Base-by-base conservation (phyloP, 2,797 vertebrate species). In the Staurois parvus region DNA sequence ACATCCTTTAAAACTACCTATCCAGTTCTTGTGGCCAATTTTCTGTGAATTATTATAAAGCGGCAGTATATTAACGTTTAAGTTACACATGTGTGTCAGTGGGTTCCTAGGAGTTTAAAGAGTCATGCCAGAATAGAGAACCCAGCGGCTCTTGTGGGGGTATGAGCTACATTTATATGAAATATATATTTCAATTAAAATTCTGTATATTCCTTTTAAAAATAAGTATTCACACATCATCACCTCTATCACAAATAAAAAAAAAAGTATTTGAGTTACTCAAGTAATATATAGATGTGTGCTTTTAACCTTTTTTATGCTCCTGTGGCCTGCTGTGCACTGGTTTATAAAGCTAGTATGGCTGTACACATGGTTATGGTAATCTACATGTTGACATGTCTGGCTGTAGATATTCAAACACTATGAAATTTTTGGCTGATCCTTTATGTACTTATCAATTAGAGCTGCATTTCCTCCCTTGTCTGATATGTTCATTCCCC, bases 381-480 rank as follows among this genome's bases (percentile, higher is more conserved):
- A 83, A 68, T 76, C 29, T 21, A 73, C 66, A 67, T 75, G 19
- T 28, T 56, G 72, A 83, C 30, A 69, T 77, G 66, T 84, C 73
- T 72, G 32, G 48, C 67, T 9, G 15, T 56, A 28, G 29, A 48
- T 52, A 83, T 30, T 42, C 24, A 76, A 76, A 66, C 24, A 66
- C 29, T 45, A 29, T 32, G 29, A 26, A 15, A 21, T 19, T 17
- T 66, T 74, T 9, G 15, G n/a, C 37, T 32, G 17, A 34, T 67
- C 24, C 59, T 79, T 48, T 79, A 17, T 59, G 73, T 26, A 19
- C 74, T 73, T 75, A 62, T 79, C 68, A 79, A 52, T 67, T 74
- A 48, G 66, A 56, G 59, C 69, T 67, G 56, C 52, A 74, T 85
- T 80, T 85, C 56, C 62, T 85, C 70, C 24, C 24, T 56, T 37